Base-by-base conservation (phyloP, 1,140 invertebrate species). In the Macrotrachela quadricornifera region DNA sequence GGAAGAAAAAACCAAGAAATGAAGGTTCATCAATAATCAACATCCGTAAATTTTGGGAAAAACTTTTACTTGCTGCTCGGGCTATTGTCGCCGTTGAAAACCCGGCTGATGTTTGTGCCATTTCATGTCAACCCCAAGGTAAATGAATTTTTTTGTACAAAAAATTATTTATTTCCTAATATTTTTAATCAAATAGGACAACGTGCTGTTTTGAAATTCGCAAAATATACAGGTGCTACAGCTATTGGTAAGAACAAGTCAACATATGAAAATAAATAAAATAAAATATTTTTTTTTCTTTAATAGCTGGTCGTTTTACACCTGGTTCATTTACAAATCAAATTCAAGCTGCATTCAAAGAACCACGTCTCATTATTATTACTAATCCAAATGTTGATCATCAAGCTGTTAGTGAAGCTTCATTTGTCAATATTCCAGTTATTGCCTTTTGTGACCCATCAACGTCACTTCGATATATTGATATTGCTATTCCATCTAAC, bases 401-500 rank as follows among this genome's bases (percentile, higher is more conserved):
- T 66, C 92, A 99, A 69, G 87, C 92, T 14, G 85, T 97, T 54
- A 92, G 85, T 61, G 94, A 99, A 73, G 90, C 92, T 46, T 94
- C 90, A 10, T 99, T 97, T 66, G 90, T 96, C 45, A 99, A 97
- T 75, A 94, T 97, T 71, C 92, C 94, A 12, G 90, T 99, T 11
- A 97, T 99, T 77, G 90, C 88, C 53, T 83, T 99, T 62, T 86
- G 83, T 72, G 96, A 96, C 68, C 95, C 90, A 45, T 92, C 95
- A 62, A 79, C 83, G 10, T 91, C 90, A 37, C 70, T 97, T 42
- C 76, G 83, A 61, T 91, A 86, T 70, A 88, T 99, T 57, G 94
- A 99, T 65, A 92, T 99, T 76, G 85, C 85, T 11, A 96, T 99
- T 66, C 94, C 94, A 51, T 95, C 91, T 76, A 99, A 99, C 73